Base-by-base conservation (phyloP, 2,888 invertebrate species). In the Habroteleia sp. region DNA sequence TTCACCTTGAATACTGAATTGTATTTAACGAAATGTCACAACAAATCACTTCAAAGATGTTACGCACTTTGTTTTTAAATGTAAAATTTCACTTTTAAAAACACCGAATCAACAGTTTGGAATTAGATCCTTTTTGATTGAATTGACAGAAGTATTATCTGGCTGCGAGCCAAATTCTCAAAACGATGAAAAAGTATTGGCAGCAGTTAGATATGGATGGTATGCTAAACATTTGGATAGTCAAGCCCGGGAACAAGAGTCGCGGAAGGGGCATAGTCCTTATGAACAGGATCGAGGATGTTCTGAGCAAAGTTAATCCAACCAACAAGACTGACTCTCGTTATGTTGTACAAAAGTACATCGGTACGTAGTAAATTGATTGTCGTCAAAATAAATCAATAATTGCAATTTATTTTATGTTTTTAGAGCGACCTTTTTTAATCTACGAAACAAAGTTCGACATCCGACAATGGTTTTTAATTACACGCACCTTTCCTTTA, bases 321-420 rank as follows among this genome's bases (percentile, higher is more conserved):
- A 79, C 81, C n/a, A 85, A 83, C 48, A 88, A 88, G 72, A 79
- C 83, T 17, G 94, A 93, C 84, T 91, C 93, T 84, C 92, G 95
- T 90, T 97, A 94, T 88, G 96, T 98, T 44, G 95, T 97, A 6
- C 97, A 98, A 88, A 98, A 98, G 89, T 98, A 98, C 87, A 96
- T 98, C 81, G 97, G 97, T 96, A 90, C 90, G 75, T 65, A 17
- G 6, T 7, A 7, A 31, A 17, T 42, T 25, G 6, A n/a, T n/a
- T n/a, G n/a, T n/a, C n/a, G n/a, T n/a, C n/a, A n/a, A n/a, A n/a
- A n/a, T n/a, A n/a, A n/a, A n/a, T n/a, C n/a, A n/a, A n/a, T n/a
- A n/a, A n/a, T n/a, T n/a, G n/a, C n/a, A n/a, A n/a, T n/a, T n/a
- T 6, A 29, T 5, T 48, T 29, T 14, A 1, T 25, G n/a, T 6